Conservation (phyloP, 2,797 vertebrate genomes). For the Muscicapa striata region DNA sequence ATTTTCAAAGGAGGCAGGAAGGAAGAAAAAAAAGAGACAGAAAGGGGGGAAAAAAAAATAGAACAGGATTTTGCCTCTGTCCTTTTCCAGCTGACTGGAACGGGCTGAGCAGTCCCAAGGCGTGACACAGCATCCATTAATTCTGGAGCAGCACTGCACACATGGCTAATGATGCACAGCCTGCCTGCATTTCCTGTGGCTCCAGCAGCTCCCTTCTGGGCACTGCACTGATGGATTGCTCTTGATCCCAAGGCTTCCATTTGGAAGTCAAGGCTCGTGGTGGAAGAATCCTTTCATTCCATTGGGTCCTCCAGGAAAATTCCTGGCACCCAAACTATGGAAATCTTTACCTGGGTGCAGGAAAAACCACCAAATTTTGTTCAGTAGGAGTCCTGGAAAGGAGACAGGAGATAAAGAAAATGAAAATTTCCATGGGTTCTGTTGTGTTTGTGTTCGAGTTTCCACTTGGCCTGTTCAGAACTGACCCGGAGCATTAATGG, state of each 20-base stretch:
- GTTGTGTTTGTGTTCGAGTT: neutral
- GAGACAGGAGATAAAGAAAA: neutral
- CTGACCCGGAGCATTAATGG: neutral
- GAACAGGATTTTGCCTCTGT: neutral
- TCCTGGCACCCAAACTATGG: neutral
- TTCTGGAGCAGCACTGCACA: slow-evolving; percentile 36
- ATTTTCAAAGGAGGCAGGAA: neutral
- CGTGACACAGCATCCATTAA: slow-evolving; percentile 45
- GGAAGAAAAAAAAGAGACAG: neutral
- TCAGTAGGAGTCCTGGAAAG: neutral
- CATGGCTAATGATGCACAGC: slow-evolving; percentile 59
- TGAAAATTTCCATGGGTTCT: neutral
- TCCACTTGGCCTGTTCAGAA: neutral
- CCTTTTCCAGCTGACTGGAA: slow-evolving; percentile 37
- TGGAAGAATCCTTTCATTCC: neutral
- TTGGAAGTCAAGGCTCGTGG: slow-evolving; percentile 53
- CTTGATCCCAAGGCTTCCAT: slow-evolving; percentile 3
- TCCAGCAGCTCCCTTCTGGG: slow-evolving; percentile 13
- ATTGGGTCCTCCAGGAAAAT: neutral
- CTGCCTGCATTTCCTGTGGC: slow-evolving; percentile 52
- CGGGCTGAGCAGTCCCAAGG: neutral
- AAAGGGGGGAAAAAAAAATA: neutral
- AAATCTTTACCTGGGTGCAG: neutral
- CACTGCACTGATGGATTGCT: slow-evolving; percentile 52
- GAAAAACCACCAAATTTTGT: neutral